A percentile compares a stretch with the other conserved stretches of the same genome.
These are phyloP conservation scores for Episyrphus balteatus DNA, from an alignment of 1,140 invertebrate genomes.

Conservation along the genomic window DNA sequence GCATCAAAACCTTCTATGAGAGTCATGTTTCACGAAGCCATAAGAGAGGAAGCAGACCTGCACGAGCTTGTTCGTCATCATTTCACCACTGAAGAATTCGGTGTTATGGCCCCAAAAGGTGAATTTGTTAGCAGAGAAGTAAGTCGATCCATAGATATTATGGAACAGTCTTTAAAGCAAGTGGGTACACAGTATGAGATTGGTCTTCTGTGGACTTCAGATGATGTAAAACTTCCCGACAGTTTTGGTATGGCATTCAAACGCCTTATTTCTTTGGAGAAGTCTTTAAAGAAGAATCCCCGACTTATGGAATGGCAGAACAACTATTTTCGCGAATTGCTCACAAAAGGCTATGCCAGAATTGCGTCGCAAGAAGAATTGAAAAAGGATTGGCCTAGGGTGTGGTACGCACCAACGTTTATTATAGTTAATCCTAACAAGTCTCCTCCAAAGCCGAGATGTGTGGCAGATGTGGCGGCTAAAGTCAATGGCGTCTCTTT, in stretches of 20 bases:
- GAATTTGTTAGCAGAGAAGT: too few species aligned
- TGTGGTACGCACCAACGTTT: slow-evolving; percentile 20
- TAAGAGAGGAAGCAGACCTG: too few species aligned
- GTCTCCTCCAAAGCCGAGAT: too few species aligned
- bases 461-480: too few species aligned
- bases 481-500: too few species aligned
- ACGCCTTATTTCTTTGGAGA: slow-evolving; percentile 1
- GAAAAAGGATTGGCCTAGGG: not conserved
- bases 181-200: not conserved
- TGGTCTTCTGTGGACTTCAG: slow-evolving; percentile 5
- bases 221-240: not conserved
- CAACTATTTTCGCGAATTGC: not conserved
- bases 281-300: not conserved
- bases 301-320: not conserved
- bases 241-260: slow-evolving; percentile 1
- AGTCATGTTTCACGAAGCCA: too few species aligned
- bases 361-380: not conserved
- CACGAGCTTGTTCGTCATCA: too few species aligned
- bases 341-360: not conserved
- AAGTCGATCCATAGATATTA: too few species aligned
- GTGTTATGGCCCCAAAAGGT: too few species aligned
- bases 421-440: slow-evolving; percentile 10
- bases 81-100: too few species aligned
- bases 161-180: too few species aligned
- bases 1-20: too few species aligned